A percentile compares a stretch with the other conserved stretches of the same genome.
Conservation (phyloP, 2,113 vertebrate species). For the Oxyruncus cristatus region DNA sequence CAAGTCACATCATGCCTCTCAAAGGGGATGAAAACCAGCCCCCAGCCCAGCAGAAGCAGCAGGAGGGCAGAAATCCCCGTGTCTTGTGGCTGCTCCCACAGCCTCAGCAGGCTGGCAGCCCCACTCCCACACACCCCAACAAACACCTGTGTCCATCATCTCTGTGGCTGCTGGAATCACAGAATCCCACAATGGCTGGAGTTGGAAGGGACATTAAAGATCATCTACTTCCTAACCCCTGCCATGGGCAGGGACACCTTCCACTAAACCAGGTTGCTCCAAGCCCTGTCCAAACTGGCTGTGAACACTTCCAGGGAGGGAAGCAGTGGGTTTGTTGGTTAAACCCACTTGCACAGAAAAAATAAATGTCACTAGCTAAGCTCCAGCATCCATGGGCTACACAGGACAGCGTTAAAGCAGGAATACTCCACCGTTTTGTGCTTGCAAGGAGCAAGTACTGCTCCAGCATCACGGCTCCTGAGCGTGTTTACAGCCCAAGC, state of each 20-base stretch:
- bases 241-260: neutral
- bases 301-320: neutral
- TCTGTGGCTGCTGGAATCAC: neutral
- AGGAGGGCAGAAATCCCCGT: neutral
- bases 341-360: neutral
- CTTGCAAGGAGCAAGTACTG: neutral
- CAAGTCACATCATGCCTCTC: accelerated
- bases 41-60: neutral
- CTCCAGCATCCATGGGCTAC: neutral
- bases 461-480: neutral
- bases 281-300: neutral
- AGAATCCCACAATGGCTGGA: too few species aligned
- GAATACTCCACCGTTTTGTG: neutral
- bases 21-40: neutral
- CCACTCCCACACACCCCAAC: neutral
- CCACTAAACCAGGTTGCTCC: neutral
- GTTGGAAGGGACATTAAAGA: neutral
- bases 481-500: neutral
- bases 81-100: neutral
- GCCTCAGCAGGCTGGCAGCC: neutral
- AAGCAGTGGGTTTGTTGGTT: neutral
- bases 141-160: neutral
- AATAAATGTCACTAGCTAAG: neutral
- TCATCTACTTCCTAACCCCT: neutral
- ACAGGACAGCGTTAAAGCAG: neutral